Evolutionary conservation across 1,140 invertebrate species (phyloP).

Genomic region (Cepaea nemoralis): DNA sequence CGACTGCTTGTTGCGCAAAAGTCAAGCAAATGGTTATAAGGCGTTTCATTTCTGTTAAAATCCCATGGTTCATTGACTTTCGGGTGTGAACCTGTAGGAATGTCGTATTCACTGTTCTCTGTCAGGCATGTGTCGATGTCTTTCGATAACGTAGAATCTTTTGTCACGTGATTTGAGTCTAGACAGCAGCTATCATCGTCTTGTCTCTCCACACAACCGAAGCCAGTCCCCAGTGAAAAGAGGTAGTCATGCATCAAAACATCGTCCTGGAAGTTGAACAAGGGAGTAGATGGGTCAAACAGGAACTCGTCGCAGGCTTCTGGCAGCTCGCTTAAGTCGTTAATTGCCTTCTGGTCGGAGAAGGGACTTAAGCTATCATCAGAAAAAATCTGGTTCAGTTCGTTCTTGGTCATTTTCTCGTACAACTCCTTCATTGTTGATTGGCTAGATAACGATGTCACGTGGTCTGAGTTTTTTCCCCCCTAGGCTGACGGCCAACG

Average conservation of each 20-base stretch:
- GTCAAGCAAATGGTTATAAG: not conserved
- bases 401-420: not conserved
- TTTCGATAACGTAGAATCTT: not conserved
- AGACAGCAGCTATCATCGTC: not conserved
- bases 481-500: too few species aligned
- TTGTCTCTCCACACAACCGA: not conserved
- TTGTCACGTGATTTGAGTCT: not conserved
- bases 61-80: not conserved
- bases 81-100: not conserved
- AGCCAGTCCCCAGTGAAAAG: conserved; percentile 11
- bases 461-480: too few species aligned
- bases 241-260: conserved; percentile 24
- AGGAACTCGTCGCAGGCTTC: not conserved
- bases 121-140: not conserved
- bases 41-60: not conserved
- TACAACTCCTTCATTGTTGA: conserved; percentile 4
- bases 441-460: too few species aligned
- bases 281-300: conserved; percentile 11
- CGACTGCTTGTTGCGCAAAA: not conserved
- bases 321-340: conserved; percentile 4
- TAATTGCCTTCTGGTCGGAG: conserved; percentile 31
- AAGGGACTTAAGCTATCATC: conserved; percentile 26
- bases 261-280: conserved; percentile 34
- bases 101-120: not conserved
- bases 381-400: conserved; percentile 1